These are phyloP conservation scores for Criorhina ranunculi DNA, from an alignment of 2,888 invertebrate genomes.

Conservation along the genomic window DNA sequence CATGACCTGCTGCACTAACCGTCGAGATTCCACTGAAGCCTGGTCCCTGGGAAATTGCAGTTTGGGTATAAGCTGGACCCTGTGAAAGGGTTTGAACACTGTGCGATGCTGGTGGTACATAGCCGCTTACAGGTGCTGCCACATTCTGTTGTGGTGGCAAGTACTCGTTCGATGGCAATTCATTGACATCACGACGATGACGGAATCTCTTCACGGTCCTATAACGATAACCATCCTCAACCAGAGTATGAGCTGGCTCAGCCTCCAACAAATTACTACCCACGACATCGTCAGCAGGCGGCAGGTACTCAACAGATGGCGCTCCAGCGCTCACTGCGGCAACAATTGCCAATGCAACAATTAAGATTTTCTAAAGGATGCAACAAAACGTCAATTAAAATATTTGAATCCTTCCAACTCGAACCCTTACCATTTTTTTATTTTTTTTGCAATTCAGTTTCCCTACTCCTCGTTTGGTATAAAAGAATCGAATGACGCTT, in stretches of 20 bases:
- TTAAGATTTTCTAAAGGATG: conserved; percentile 58
- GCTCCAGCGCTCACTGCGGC: conserved; percentile 65
- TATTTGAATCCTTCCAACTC: background rate
- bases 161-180: conserved; percentile 49
- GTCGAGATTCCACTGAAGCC: conserved; percentile 10
- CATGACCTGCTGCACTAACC: background rate
- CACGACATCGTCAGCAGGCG: conserved; percentile 56
- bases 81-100: conserved; percentile 6
- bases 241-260: conserved; percentile 65
- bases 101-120: conserved; percentile 2
- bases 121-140: background rate
- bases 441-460: conserved; percentile 33
- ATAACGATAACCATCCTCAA: conserved; percentile 70
- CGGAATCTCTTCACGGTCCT: conserved; percentile 68
- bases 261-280: conserved; percentile 54
- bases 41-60: background rate
- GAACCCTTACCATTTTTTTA: conserved; percentile 71
- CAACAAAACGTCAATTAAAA: conserved; percentile 20
- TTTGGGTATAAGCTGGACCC: conserved; percentile 1
- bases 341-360: conserved; percentile 70
- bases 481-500: conserved; percentile 71
- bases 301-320: conserved; percentile 67
- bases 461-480: conserved; percentile 64
- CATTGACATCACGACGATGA: conserved; percentile 70
- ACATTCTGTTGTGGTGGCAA: conserved; percentile 32